Evolutionary conservation across 1,140 invertebrate genomes (phyloP).

Genomic region (Neodiprion fabricii): DNA sequence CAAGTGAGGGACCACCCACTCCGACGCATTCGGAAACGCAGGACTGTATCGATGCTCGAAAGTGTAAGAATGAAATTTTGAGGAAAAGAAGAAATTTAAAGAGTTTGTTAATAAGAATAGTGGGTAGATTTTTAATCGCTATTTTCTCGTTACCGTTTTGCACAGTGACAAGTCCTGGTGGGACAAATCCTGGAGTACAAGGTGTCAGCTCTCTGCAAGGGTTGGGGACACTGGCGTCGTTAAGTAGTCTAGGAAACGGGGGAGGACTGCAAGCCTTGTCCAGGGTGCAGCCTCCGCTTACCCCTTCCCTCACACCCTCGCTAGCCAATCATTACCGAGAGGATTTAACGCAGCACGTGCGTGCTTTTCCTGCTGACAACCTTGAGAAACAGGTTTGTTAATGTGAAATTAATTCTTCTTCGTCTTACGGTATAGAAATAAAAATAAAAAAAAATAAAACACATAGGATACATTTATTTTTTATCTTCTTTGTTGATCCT

Average conservation of each 20-base stretch:
- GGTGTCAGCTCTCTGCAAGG: conserved; percentile 64
- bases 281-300: conserved; percentile 58
- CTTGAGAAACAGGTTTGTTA: conserved; percentile 87
- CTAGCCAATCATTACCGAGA: conserved; percentile 91
- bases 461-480: background rate
- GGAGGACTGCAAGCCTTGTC: conserved; percentile 60
- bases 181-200: conserved; percentile 55
- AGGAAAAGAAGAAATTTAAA: conserved; percentile 8
- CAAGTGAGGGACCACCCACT: conserved; percentile 70
- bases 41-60: conserved; percentile 68
- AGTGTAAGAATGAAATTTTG: conserved; percentile 53
- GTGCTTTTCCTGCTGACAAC: conserved; percentile 90
- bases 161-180: conserved; percentile 59
- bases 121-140: conserved; percentile 12
- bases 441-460: background rate
- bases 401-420: conserved; percentile 3
- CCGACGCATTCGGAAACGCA: conserved; percentile 75
- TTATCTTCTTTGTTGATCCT: background rate
- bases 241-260: conserved; percentile 59
- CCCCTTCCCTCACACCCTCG: conserved; percentile 83
- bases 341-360: conserved; percentile 89
- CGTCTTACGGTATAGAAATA: background rate
- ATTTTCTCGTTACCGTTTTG: conserved; percentile 19
- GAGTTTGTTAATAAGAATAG: conserved; percentile 12
- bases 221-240: conserved; percentile 57